Evolutionary conservation across 2,113 vertebrate genomes (phyloP).

Genomic region (Dascyllus trimaculatus): DNA sequence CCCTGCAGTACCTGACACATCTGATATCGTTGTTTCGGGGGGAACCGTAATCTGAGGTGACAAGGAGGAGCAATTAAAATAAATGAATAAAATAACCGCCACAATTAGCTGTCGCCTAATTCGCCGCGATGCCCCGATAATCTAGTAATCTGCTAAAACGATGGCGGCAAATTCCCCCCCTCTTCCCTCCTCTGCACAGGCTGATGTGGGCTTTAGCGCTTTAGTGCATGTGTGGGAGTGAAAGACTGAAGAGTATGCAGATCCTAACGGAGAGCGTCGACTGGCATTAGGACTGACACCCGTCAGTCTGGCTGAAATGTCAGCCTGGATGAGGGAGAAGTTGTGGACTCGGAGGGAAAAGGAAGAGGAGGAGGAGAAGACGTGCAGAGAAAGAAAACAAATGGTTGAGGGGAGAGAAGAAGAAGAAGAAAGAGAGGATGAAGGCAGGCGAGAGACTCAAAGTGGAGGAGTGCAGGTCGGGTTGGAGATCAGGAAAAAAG

Average conservation of each 20-base stretch:
- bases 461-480: slow-evolving; percentile 2
- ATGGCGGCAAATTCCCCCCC: slow-evolving; percentile 1
- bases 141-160: slow-evolving; percentile 42
- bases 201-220: background rate
- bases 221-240: slow-evolving; percentile 7
- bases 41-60: slow-evolving; percentile 58
- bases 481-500: background rate
- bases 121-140: slow-evolving; percentile 36
- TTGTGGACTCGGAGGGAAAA: slow-evolving; percentile 9
- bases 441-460: slow-evolving; percentile 3
- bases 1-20: slow-evolving; percentile 67
- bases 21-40: slow-evolving; percentile 49
- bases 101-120: slow-evolving; percentile 56
- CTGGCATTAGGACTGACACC: slow-evolving; percentile 67
- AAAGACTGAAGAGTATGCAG: slow-evolving; percentile 35
- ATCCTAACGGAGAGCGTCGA: slow-evolving; percentile 41
- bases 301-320: slow-evolving; percentile 65
- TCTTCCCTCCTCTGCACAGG: background rate
- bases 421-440: slow-evolving; percentile 10
- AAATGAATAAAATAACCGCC: slow-evolving; percentile 60
- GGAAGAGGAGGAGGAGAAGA: slow-evolving; percentile 11
- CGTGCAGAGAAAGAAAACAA: slow-evolving; percentile 10
- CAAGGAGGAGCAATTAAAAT: slow-evolving; percentile 64
- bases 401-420: background rate
- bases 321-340: slow-evolving; percentile 47